These are phyloP conservation scores for Operophtera brumata DNA, from an alignment of 2,888 invertebrate species.

Conservation along the genomic window DNA sequence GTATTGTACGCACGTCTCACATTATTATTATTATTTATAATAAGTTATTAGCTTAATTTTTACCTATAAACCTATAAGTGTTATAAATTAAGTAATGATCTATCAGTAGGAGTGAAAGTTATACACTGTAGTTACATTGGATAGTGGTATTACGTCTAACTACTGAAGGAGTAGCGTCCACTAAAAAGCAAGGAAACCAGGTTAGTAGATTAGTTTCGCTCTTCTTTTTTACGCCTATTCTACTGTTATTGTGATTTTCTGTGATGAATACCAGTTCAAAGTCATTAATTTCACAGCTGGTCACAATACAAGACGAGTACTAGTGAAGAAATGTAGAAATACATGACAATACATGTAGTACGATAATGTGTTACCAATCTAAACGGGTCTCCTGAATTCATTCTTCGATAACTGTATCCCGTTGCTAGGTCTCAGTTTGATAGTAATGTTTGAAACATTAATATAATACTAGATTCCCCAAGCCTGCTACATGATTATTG, in stretches of 20 bases:
- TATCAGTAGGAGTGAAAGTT: background rate
- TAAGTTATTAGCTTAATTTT: background rate
- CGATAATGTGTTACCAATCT: background rate
- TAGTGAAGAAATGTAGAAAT: background rate
- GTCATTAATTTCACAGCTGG: background rate
- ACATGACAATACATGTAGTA: no score
- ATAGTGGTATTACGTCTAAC: slow-evolving; percentile 15
- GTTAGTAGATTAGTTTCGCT: slow-evolving; percentile 41
- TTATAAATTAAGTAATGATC: background rate
- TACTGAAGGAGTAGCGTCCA: slow-evolving; percentile 31
- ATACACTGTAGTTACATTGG: background rate
- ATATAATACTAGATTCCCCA: no score
- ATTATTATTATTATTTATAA: background rate
- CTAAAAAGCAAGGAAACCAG: slow-evolving; percentile 45
- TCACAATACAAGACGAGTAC: background rate
- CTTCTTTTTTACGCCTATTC: slow-evolving; percentile 7
- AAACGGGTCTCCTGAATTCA: background rate
- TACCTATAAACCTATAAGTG: background rate
- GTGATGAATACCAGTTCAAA: background rate
- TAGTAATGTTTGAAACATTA: no score
- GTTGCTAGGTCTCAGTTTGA: background rate
- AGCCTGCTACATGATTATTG: no score
- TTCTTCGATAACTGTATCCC: background rate
- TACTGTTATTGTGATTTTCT: background rate
- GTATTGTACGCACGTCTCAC: background rate